Evolutionary conservation across 2,797 vertebrate genomes (phyloP), one percentile per base, ranked within the genome.

Genomic region (Argya squamiceps): DNA sequence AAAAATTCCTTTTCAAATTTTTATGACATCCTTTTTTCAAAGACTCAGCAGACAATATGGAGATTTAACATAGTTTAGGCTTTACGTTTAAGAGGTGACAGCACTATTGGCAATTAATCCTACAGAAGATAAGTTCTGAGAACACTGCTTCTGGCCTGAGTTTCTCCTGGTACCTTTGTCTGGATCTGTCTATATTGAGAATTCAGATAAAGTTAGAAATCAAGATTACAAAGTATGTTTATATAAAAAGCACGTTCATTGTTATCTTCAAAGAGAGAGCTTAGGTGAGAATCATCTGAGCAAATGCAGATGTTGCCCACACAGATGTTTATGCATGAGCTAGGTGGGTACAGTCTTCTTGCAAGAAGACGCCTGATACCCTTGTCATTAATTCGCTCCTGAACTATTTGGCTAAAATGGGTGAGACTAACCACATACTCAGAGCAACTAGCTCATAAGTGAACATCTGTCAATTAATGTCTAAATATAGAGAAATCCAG

Each of bases 201-300:
- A 88, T 68, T 69, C 71, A 69, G 46, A 59, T 55, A 39, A 75
- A 90, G 7, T 19, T 39, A 26, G 34, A 91, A 88, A 75, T 67
- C 21, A 78, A 19, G 6, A 34, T 55, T 67, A 10, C 16, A 71
- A 50, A 43, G 9, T 15, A n/a, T 17, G 11, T 12, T 49, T 46
- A 7, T 50, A 26, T 10, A 6, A 36, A 22, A 52, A 65, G 18
- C 12, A 24, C 0, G 0, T 30, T 68, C 8, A 34, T 37, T 49
- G 9, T 50, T 69, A 73, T 47, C 9, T 59, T 59, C 67, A 67
- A 70, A 74, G 65, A 89, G 32, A 92, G 12, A 56, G 5, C 3
- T 59, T 47, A 67, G 5, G 5, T 84, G 22, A 37, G 22, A 74
- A 65, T 62, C 2, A 5, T 58, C 21, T 50, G 20, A 84, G 32